These are phyloP conservation scores for Orussus abietinus DNA, from an alignment of 1,140 invertebrate genomes.

Conservation along the genomic window DNA sequence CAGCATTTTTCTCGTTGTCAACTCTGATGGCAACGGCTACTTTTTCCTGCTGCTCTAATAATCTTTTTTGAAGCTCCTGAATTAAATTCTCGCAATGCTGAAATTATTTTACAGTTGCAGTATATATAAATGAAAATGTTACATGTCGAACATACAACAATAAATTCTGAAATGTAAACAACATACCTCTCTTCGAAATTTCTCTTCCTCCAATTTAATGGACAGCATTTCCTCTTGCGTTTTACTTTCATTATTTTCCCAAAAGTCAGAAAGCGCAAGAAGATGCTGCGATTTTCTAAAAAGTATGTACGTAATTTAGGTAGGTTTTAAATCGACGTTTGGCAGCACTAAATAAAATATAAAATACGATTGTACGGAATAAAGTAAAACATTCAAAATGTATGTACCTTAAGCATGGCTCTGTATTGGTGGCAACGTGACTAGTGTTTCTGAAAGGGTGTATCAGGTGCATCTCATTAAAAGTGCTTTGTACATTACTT, in stretches of 20 bases:
- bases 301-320: no score
- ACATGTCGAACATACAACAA: neutral
- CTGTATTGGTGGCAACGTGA: slow-evolving; percentile 22
- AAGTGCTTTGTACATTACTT: neutral
- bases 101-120: slow-evolving; percentile 23
- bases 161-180: neutral
- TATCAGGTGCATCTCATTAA: slow-evolving; percentile 10
- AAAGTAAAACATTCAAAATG: no score
- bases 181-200: slow-evolving; percentile 64
- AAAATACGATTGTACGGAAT: no score
- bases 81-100: slow-evolving; percentile 76
- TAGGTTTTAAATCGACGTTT: no score
- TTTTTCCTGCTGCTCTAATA: slow-evolving; percentile 73
- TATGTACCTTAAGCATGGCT: slow-evolving; percentile 29
- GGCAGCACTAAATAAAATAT: neutral
- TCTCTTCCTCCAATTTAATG: slow-evolving; percentile 71
- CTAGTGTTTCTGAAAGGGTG: slow-evolving; percentile 11
- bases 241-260: slow-evolving; percentile 47
- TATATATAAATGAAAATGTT: slow-evolving; percentile 9
- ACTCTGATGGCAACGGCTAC: slow-evolving; percentile 72
- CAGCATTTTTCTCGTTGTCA: slow-evolving; percentile 68
- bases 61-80: slow-evolving; percentile 65
- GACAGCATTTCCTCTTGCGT: slow-evolving; percentile 43
- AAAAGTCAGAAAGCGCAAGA: slow-evolving; percentile 56
- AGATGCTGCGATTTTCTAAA: slow-evolving; percentile 38